Evolutionary conservation across 2,797 vertebrate genomes (phyloP), one percentile per base, ranked within the genome.

Genomic region (Chromis chromis): DNA sequence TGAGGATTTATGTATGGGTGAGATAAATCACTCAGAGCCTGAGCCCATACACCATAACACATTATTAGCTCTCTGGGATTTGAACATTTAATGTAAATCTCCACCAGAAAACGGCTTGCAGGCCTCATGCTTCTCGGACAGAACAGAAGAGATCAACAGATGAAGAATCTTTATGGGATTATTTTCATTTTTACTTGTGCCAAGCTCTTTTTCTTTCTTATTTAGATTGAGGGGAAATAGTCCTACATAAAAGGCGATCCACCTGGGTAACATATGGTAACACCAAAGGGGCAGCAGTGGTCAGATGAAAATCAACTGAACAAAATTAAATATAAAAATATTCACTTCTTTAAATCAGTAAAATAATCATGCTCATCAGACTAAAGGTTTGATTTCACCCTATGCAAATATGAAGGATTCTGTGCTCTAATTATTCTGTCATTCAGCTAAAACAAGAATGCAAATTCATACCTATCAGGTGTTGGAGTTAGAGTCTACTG

Each of bases 31-130:
- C 27, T 55, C 31, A 57, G 8, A 13, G 19, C 22, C 39, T 52
- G 10, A 54, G 11, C 28, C 3, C 5, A 33, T 17, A 21, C 4
- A 12, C 1, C 22, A 9, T n/a, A 28, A 17, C 21, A 55, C 27
- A 64, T 55, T 9, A 49, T 63, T 14, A 39, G 42, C 48, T 68
- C 31, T 44, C 8, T 40, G 40, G 54, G 4, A 8, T 42, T 28
- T 1, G 1, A 5, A 65, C 16, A 25, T 67, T 64, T 39, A 40
- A 1, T 12, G 28, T 4, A 36, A 27, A 42, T 50, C 25, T 52
- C 40, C 49, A 59, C 39, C 31, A 6, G 39, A 60, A 67, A 50
- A 76, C 50, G 22, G 5, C 36, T 52, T 50, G 31, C 57, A 78
- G 74, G 8, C 65, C 33, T 36, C 33, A 36, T 10, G 10, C 33